These are phyloP conservation scores for Tricholaema leucomelas DNA, from an alignment of 2,113 vertebrate genomes.

Conservation along the genomic window DNA sequence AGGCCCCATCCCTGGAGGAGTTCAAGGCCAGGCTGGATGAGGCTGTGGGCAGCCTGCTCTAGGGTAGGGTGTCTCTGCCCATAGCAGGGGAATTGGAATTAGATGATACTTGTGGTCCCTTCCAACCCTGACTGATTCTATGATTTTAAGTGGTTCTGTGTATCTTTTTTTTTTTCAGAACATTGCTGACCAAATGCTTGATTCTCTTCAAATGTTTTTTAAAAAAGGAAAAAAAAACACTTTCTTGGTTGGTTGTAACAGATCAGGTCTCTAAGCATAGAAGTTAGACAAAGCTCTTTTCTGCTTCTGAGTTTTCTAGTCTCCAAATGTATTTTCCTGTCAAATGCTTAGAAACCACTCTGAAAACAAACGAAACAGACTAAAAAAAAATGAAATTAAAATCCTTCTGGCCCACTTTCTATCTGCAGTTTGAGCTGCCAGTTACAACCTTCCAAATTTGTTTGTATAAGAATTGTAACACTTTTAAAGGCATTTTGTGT, in stretches of 20 bases:
- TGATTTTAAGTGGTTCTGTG: not conserved
- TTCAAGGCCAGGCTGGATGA: too few species aligned
- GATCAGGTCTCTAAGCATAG: not conserved
- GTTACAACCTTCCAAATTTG: not conserved
- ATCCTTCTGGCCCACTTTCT: not conserved
- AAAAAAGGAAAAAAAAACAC: not conserved
- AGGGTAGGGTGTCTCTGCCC: too few species aligned
- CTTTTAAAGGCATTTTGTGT: not conserved
- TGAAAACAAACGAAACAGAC: conserved; percentile 20
- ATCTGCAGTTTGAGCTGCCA: not conserved
- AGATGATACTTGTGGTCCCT: too few species aligned
- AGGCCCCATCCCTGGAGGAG: too few species aligned
- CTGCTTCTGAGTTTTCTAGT: conserved; percentile 2
- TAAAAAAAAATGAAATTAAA: not conserved
- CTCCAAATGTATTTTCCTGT: not conserved
- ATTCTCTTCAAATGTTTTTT: not conserved
- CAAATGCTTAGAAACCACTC: conserved; percentile 41
- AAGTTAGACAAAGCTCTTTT: not conserved
- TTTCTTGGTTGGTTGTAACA: not conserved
- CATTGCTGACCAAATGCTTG: not conserved
- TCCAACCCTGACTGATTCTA: too few species aligned
- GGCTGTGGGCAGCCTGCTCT: too few species aligned
- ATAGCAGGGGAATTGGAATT: too few species aligned
- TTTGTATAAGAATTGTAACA: not conserved
- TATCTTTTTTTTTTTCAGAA: not conserved